Percentiles rank a stretch among this genome's conserved stretches.
phyloP scores from a whole-genome alignment of 2,797 vertebrate genomes.

The Sebastes umbrosus region DNA sequence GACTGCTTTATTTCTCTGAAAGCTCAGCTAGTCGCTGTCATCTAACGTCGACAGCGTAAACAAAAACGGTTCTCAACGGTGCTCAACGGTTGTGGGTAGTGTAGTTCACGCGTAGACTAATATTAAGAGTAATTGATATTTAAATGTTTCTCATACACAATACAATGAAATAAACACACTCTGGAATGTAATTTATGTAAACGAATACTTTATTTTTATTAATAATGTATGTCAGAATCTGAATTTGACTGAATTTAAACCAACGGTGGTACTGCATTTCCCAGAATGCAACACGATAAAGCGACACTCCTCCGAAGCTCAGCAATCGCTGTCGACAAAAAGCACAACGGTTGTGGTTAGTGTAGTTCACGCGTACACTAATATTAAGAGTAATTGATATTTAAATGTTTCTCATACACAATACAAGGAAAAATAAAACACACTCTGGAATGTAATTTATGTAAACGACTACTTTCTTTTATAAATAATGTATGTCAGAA shows the following conservation, averaged over 20 bases:
- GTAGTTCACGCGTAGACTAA: conserved; percentile 56
- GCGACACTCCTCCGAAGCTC: not conserved
- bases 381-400: accelerated
- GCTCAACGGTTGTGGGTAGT: conserved; percentile 65
- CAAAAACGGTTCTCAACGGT: not conserved
- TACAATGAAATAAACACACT: accelerated
- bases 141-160: accelerated
- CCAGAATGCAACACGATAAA: conserved; percentile 51
- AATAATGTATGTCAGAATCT: not conserved
- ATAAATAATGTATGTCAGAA: accelerated
- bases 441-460: accelerated
- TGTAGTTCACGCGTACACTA: conserved; percentile 62
- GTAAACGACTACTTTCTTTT: accelerated
- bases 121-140: accelerated
- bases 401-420: accelerated
- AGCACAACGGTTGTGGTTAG: conserved; percentile 60
- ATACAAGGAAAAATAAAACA: not conserved
- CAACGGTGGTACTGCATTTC: conserved; percentile 34
- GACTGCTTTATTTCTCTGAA: conserved; percentile 51
- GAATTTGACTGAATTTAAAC: not conserved
- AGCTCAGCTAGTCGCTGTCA: conserved; percentile 57
- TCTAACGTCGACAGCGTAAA: conserved; percentile 33
- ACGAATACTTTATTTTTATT: accelerated
- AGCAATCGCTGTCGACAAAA: conserved; percentile 48
- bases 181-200: accelerated